A percentile compares a stretch with the other conserved stretches of the same genome.
Conservation (phyloP, 2,888 invertebrate genomes). For the Pycnomerus fuliginosus region DNA sequence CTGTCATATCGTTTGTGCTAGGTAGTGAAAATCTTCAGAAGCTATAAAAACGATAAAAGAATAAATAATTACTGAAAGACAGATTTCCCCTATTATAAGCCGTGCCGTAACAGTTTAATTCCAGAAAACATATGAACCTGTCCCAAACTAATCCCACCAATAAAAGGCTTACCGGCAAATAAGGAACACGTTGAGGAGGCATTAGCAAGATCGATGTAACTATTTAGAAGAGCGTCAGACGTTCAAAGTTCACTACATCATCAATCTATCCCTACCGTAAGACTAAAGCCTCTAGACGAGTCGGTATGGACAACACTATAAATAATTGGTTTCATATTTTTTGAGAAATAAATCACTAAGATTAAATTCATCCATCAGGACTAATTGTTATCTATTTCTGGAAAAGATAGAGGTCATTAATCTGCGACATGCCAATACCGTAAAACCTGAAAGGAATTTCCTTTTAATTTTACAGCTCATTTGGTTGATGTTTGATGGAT, state of each 20-base stretch:
- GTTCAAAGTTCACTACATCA: conserved; percentile 28
- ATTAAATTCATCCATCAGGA: conserved; percentile 23
- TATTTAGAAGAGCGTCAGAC: conserved; percentile 24
- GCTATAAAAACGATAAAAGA: too few species aligned
- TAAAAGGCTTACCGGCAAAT: conserved; percentile 10
- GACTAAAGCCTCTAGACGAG: conserved; percentile 6
- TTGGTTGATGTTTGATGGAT: conserved; percentile 9
- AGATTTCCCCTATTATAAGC: too few species aligned
- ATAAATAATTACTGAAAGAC: too few species aligned
- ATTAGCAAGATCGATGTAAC: conserved; percentile 22
- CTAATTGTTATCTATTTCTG: conserved; percentile 21
- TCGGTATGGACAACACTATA: conserved; percentile 19
- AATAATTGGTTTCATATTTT: conserved; percentile 33
- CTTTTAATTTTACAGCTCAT: conserved; percentile 20
- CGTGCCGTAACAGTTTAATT: conserved; percentile 9
- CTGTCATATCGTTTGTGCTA: too few species aligned
- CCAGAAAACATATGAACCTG: conserved; percentile 9
- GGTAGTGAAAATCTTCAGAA: too few species aligned
- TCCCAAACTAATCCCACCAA: conserved; percentile 10
- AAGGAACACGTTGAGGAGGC: conserved; percentile 6
- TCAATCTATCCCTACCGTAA: conserved; percentile 27
- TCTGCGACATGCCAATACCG: conserved; percentile 5
- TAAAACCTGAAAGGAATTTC: conserved; percentile 13
- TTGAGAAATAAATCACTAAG: conserved; percentile 21
- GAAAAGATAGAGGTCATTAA: conserved; percentile 18